Evolutionary conservation across 2,113 vertebrate genomes (phyloP), one percentile per base, ranked within the genome.

Genomic region (Dromaius novaehollandiae): DNA sequence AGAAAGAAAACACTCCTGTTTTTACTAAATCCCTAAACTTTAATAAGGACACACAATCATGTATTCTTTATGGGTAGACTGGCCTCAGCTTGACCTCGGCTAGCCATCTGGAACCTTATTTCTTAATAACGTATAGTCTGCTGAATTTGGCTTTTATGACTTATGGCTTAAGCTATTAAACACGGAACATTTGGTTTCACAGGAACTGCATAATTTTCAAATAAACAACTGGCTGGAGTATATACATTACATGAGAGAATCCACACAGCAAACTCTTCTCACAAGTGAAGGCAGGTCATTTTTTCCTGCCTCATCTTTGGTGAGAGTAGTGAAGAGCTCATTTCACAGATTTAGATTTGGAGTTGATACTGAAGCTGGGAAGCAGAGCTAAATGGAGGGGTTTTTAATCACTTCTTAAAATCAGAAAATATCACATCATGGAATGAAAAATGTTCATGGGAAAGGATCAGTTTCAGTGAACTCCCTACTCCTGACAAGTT

Each of bases 31-130:
- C 61, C 5, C 38, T 58, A 19, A 53, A 77, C 26, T 82, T 93
- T 16, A 77, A 1, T 82, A 34, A 87, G 77, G 48, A 76, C 28
- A n/a, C 25, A 36, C 7, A 66, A 53, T 10, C 48, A 5, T 53
- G 15, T 61, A 20, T 85, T 88, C 70, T 82, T 93, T 63, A 68
- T 77, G 86, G 50, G 30, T 55, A 64, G 25, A 53, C 22, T 89
- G 96, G 73, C 86, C 86, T 89, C 34, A 42, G 46, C 58, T 44
- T 93, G 85, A 90, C 92, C 76, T 86, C 76, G 80, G 46, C 75
- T 77, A 46, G 46, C 79, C 73, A 80, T 83, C 91, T 91, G 88
- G 82, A 71, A 93, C 81, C 55, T 55, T 74, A 5, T 46, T 93
- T 88, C 78, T 89, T 88, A 63, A 51, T 88, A 80, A 74, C 17